A percentile compares a stretch with the other conserved stretches of the same genome.
Conservation (phyloP, 2,888 invertebrate genomes). For the Dryobota labecula region DNA sequence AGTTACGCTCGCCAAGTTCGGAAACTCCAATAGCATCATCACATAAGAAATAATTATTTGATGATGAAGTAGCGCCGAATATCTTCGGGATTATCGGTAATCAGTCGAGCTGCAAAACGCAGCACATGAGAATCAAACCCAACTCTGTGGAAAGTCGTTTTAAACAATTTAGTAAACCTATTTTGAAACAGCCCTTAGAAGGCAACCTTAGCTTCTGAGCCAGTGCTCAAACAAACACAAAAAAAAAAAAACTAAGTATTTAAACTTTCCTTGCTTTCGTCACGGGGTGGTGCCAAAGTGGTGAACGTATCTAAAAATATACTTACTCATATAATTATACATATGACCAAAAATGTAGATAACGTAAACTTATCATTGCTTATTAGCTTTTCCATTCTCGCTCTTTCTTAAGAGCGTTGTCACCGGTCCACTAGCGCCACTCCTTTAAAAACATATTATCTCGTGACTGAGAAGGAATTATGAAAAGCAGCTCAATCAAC, state of each 20-base stretch:
- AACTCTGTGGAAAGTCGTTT: conserved; percentile 85
- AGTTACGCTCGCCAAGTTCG: conserved; percentile 94
- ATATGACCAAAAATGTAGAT: background rate
- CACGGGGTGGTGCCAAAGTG: conserved; percentile 88
- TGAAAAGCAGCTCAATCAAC: too few species aligned
- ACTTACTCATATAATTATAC: too few species aligned
- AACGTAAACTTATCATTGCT: background rate
- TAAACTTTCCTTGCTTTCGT: conserved; percentile 73
- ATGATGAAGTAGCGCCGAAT: conserved; percentile 94
- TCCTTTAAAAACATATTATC: too few species aligned
- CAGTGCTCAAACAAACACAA: too few species aligned
- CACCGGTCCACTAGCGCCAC: too few species aligned
- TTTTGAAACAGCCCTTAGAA: background rate
- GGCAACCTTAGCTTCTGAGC: background rate
- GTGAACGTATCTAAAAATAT: conserved; percentile 91
- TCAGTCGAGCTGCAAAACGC: conserved; percentile 94
- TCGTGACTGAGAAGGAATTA: too few species aligned
- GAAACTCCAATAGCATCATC: conserved; percentile 96
- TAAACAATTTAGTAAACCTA: background rate
- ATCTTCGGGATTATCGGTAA: conserved; percentile 93
- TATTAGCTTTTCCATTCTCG: background rate
- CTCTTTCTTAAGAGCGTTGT: too few species aligned
- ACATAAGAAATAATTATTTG: conserved; percentile 94
- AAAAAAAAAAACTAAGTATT: too few species aligned
- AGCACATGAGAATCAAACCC: conserved; percentile 94